Evolutionary conservation across 2,888 invertebrate genomes (phyloP).

Genomic region (Acanthosepion esculentum): DNA sequence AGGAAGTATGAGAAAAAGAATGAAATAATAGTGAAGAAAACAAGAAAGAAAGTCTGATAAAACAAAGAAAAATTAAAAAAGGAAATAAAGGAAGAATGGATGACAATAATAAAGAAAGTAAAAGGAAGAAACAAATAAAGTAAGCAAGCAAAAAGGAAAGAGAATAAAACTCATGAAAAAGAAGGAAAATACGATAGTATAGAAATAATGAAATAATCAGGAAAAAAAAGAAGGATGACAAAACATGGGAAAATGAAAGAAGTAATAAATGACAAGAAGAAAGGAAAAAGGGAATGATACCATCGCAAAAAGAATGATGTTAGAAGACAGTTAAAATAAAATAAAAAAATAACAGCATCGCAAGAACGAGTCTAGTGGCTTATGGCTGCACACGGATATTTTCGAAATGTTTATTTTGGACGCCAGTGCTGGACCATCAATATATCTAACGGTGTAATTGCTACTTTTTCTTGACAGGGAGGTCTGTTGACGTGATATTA

Average conservation of each 20-base stretch:
- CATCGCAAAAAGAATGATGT: background rate
- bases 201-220: too few relatives aligned
- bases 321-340: background rate
- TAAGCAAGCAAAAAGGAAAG: background rate
- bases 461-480: constrained; percentile 5
- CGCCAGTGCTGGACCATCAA: background rate
- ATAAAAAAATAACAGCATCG: background rate
- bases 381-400: background rate
- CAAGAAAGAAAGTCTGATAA: too few relatives aligned
- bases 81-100: background rate
- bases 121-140: background rate
- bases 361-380: background rate
- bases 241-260: too few relatives aligned
- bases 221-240: too few relatives aligned
- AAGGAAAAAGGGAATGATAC: too few relatives aligned
- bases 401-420: background rate
- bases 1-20: background rate
- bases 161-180: background rate
- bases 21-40: background rate
- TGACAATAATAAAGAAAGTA: too few relatives aligned
- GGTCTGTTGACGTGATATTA: constrained; percentile 33
- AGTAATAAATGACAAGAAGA: too few relatives aligned
- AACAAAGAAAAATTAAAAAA: too few relatives aligned
- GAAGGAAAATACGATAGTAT: too few relatives aligned
- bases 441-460: constrained; percentile 12